These are phyloP conservation scores for Hassar affinis DNA, from an alignment of 2,113 vertebrate species.

Conservation along the genomic window DNA sequence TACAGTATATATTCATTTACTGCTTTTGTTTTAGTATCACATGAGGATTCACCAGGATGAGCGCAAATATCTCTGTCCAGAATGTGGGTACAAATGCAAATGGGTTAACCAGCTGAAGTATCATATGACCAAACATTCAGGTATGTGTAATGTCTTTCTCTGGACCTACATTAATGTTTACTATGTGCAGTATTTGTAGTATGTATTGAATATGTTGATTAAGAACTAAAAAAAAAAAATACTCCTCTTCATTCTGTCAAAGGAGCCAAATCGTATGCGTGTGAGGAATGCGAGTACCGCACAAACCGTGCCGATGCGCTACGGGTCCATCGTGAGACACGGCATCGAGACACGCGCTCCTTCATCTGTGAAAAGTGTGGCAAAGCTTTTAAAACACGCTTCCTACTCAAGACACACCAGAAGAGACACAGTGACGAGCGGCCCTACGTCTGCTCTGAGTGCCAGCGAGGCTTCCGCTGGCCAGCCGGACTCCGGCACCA, in stretches of 20 bases:
- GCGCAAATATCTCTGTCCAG: slow-evolving; percentile 92
- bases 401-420: slow-evolving; percentile 91
- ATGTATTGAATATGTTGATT: background rate
- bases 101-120: slow-evolving; percentile 98
- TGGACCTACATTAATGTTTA: background rate
- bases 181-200: background rate
- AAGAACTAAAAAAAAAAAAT: background rate
- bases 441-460: slow-evolving; percentile 83
- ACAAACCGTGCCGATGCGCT: slow-evolving; percentile 90
- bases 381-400: slow-evolving; percentile 94
- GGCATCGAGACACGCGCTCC: slow-evolving; percentile 83
- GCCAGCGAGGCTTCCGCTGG: slow-evolving; percentile 89
- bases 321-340: slow-evolving; percentile 85
- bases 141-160: slow-evolving; percentile 61
- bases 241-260: background rate
- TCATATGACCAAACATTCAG: slow-evolving; percentile 98
- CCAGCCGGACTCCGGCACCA: slow-evolving; percentile 91
- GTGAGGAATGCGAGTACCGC: slow-evolving; percentile 87
- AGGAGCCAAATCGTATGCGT: slow-evolving; percentile 89
- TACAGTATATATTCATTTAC: too few relatives aligned
- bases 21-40: slow-evolving; percentile 78
- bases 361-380: slow-evolving; percentile 96
- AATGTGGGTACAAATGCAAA: slow-evolving; percentile 98
- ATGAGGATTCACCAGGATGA: slow-evolving; percentile 96
- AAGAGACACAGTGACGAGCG: slow-evolving; percentile 89